Evolutionary conservation across 2,888 invertebrate genomes (phyloP).

Genomic region (Saturnia pavonia): DNA sequence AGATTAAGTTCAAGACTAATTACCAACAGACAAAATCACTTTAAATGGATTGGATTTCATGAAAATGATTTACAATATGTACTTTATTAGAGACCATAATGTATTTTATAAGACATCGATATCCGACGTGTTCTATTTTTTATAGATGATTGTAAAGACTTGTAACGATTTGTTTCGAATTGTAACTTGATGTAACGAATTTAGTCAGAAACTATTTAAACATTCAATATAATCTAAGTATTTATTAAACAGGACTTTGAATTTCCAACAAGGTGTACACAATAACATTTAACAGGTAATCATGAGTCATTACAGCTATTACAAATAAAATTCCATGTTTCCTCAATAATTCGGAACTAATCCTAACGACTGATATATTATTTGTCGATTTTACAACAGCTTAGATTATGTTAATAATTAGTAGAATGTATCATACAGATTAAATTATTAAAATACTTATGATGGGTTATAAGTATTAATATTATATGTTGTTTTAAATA

Average conservation of each 20-base stretch:
- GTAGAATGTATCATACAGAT: not conserved
- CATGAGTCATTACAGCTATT: not conserved
- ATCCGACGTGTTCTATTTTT: not conserved
- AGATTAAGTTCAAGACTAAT: not conserved
- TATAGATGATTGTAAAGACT: not conserved
- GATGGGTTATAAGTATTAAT: too few relatives aligned
- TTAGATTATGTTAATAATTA: not conserved
- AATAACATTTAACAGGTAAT: not conserved
- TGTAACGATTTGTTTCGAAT: too few relatives aligned
- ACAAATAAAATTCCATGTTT: not conserved
- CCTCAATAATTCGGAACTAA: not conserved
- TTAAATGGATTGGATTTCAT: too few relatives aligned
- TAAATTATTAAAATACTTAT: too few relatives aligned
- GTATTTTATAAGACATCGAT: not conserved
- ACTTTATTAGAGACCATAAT: not conserved
- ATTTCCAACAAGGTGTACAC: not conserved
- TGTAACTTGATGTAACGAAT: too few relatives aligned
- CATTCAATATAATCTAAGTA: not conserved
- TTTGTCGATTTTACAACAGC: not conserved
- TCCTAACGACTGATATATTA: not conserved
- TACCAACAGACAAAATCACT: not conserved
- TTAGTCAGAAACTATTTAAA: not conserved
- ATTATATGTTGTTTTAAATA: too few relatives aligned
- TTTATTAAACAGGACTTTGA: not conserved
- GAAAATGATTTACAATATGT: too few relatives aligned